These are phyloP conservation scores for Iguana delicatissima DNA, from an alignment of 2,797 vertebrate species.

Conservation along the genomic window DNA sequence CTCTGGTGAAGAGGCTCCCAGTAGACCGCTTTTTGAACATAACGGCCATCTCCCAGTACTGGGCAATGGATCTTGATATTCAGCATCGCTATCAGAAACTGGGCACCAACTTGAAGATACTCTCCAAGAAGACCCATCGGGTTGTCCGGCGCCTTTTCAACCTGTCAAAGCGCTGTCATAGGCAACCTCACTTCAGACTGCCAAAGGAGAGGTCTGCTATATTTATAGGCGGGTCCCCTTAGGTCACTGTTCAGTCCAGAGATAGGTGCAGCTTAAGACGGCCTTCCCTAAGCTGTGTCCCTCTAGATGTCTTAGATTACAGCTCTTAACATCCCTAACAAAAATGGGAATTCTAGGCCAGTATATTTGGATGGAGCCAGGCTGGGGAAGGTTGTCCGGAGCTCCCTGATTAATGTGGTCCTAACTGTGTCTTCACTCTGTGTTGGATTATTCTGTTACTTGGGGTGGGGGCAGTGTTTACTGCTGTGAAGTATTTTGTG, in stretches of 20 bases:
- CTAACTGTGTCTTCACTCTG: not conserved
- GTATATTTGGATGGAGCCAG: not conserved
- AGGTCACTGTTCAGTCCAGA: not conserved
- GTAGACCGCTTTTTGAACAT: conserved; percentile 91
- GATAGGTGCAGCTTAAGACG: not conserved
- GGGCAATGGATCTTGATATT: conserved; percentile 87
- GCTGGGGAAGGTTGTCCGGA: not conserved
- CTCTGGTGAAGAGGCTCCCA: conserved; percentile 90
- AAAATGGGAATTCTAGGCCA: not conserved
- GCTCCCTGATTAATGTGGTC: not conserved
- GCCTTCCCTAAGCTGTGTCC: not conserved
- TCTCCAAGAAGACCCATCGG: conserved; percentile 89
- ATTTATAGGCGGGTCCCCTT: not conserved
- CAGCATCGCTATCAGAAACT: conserved; percentile 92
- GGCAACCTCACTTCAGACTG: conserved; percentile 91
- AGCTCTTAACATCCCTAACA: not conserved
- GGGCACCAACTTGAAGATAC: conserved; percentile 85
- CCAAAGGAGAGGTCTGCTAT: conserved; percentile 91
- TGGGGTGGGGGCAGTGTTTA: too few species aligned
- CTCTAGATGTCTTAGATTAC: not conserved
- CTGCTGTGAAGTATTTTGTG: not conserved
- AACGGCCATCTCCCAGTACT: conserved; percentile 90
- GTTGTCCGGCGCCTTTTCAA: conserved; percentile 93
- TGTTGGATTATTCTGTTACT: too few species aligned
- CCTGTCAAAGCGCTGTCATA: conserved; percentile 94